Evolutionary conservation across 2,113 vertebrate species (phyloP), one percentile per base, ranked within the genome.

Genomic region (Leptobrachium leishanense): DNA sequence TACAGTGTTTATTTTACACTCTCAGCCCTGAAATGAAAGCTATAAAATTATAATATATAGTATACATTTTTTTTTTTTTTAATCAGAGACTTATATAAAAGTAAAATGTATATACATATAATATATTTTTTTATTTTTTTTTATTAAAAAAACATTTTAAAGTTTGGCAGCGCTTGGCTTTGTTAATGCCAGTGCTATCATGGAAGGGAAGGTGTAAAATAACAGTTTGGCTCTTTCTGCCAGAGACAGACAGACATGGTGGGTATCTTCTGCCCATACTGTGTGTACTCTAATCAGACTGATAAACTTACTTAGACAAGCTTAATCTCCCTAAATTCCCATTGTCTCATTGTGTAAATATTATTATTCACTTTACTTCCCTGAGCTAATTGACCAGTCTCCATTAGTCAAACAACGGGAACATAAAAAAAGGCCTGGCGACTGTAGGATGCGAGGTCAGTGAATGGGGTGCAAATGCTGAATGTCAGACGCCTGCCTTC

Each of bases 291-390:
- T 59, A 59, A 59, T 59, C 55, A 59, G 55, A 12, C 10, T 59
- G 55, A 59, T 59, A 11, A 59, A 2, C 55, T 59, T 59, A 59
- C 55, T 59, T 59, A 59, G 55, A 59, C 55, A 59, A 59, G 55
- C 55, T 59, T 40, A 76, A 42, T n/a, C 75, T 57, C 63, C 59
- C 40, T 68, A 55, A 55, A 55, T 68, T 43, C 75, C 15, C 57
- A 68, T 76, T 68, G 67, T 68, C 75, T 76, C 64, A 59, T 66
- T 75, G 62, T 75, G 73, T 75, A 75, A 75, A 75, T 75, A 75
- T 75, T 75, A 75, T 75, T 75, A 75, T 75, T 75, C 46, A 43
- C 73, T 43, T 75, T 65, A 75, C 64, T 75, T 75, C 62, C 64
- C 73, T 65, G 53, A 75, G 66, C 73, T 75, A 75, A 75, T 66